Evolutionary conservation across 2,797 vertebrate genomes (phyloP), one percentile per base, ranked within the genome.

Genomic region (Lepus townsendii): DNA sequence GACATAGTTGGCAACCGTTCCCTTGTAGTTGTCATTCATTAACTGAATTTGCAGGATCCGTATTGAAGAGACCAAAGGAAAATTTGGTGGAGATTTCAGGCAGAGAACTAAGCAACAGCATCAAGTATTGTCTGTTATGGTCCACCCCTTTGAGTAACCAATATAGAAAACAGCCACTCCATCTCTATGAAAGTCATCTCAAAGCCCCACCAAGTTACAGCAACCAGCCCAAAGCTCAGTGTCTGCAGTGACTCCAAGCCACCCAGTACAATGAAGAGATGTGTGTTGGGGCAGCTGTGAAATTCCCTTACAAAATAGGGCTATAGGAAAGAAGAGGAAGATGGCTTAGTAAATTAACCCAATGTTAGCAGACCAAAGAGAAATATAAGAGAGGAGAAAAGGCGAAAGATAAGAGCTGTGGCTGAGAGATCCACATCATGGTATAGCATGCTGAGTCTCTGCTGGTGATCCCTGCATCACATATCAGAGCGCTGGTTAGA

Each of bases 271-370:
- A 19, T 20, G 17, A 82, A 72, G 71, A 75, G 27, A 76, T 11
- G 6, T 57, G 24, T 68, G 20, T 54, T 3, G 5, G n/a, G 50
- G 32, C 11, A 71, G 10, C 26, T n/a, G 32, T 27, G 7, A 72
- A 38, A 62, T 76, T 35, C 30, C 50, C 63, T n/a, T 73, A 11
- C 22, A 68, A 97, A 71, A 19, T 38, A 62, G 9, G 91, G 68
- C 32, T 11, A 9, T 20, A 47, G 9, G 35, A 68, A 38, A 24
- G 14, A 52, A 63, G 14, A 72, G 5, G 79, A 13, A 24, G 35
- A 2, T 73, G 12, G 35, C 54, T 78, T 76, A 63, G 71, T 27
- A 83, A 80, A 47, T 42, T 47, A 19, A 14, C 2, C 20, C 24
- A 30, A 83, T 78, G 75, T 91, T n/a, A n/a, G 57, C 7, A 38